phyloP scores from a whole-genome alignment of 2,113 vertebrate species.

The Anseranas semipalmata region DNA sequence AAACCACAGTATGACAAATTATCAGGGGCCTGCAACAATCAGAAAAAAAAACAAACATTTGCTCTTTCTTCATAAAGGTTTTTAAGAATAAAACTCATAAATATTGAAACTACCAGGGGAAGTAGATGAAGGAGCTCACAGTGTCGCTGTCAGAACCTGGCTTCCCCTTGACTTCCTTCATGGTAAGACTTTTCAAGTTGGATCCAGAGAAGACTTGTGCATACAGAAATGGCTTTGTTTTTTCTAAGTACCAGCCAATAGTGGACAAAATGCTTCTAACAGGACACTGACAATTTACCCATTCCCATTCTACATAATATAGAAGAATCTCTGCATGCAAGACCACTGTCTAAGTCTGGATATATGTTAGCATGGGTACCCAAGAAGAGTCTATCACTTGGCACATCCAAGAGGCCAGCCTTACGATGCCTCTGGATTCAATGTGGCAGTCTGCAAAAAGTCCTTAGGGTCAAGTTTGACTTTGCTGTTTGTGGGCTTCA shows the following conservation, averaged over 20 bases:
- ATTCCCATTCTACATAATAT: not conserved
- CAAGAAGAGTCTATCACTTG: not conserved
- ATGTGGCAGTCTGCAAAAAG: not conserved
- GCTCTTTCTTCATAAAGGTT: conserved; percentile 14
- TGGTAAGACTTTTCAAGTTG: not conserved
- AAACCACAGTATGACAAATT: conserved; percentile 29
- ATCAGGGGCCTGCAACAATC: not conserved
- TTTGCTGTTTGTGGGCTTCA: not conserved
- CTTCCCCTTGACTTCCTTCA: not conserved
- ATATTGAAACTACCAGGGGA: not conserved
- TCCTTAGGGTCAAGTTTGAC: not conserved
- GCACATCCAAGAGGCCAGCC: not conserved
- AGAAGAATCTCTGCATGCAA: not conserved
- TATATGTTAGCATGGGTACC: not conserved
- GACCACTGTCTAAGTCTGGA: not conserved
- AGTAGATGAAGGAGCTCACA: not conserved
- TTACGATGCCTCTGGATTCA: not conserved
- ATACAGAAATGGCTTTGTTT: not conserved
- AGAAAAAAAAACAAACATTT: not conserved
- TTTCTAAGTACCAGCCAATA: not conserved
- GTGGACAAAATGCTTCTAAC: not conserved
- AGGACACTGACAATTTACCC: not conserved
- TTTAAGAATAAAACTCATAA: conserved; percentile 27
- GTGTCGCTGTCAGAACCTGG: not conserved
- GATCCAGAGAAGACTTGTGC: not conserved